Evolutionary conservation across 1,140 invertebrate species (phyloP), one percentile per base, ranked within the genome.

Genomic region (Lethocerus indicus): DNA sequence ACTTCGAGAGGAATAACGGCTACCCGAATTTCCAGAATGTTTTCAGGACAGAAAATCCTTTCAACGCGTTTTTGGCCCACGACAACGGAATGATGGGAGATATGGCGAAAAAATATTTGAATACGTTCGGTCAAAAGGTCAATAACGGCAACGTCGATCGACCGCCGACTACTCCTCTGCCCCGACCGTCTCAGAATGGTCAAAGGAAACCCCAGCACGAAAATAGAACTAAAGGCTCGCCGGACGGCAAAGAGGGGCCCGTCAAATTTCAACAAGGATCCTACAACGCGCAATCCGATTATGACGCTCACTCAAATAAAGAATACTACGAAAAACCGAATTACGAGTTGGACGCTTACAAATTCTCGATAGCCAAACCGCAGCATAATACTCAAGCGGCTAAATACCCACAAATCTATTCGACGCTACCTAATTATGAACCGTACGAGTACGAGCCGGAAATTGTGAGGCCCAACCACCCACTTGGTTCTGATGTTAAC

Each of bases 91-190:
- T 78, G 25, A 64, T 83, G 29, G 81, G 83, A 53, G 79, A 83
- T 53, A 79, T 79, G 9, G 83, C 80, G 2, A 81, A 78, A 57
- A 79, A 81, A 54, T 82, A 81, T 43, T 82, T 83, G 54, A 80
- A 78, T 23, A 71, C 79, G 50, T 83, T 83, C 54, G 81, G 81
- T 0, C 76, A 81, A 56, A 83, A 82, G 61, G 57, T 83, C 3
- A 68, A 70, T 41, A 65, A 48, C 28, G 51, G 56, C 4, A 49
- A 52, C 28, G 27, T 52, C 41, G 9, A 27, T 2, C 67, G 54
- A 62, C 59, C 13, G 52, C 63, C 49, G 52, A 67, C 57, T 58
- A 81, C 69, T 21, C 75, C 61, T 43, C 73, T 70, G 29, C 75
- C 69, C 1, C 53, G 67, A 13, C 63, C 61, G n/a, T 63, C 64